Percentiles rank a stretch among this genome's conserved stretches.
These are phyloP conservation scores for Pseudonaja textilis DNA, from an alignment of 2,113 vertebrate genomes.

Conservation along the genomic window DNA sequence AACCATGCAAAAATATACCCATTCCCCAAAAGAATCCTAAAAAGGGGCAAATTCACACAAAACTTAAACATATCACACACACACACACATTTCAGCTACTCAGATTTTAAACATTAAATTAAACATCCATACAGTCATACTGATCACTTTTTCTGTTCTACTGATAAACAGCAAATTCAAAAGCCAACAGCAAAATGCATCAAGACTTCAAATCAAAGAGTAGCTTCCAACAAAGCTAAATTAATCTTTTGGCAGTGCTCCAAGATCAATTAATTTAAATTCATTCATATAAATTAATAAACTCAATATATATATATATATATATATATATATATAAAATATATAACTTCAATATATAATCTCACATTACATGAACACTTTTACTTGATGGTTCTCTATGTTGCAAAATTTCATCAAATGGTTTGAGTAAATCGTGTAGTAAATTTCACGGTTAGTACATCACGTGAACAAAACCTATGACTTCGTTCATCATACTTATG, in stretches of 20 bases:
- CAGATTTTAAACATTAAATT: background rate
- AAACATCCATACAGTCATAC: background rate
- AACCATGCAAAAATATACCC: background rate
- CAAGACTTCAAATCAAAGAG: background rate
- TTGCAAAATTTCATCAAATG: background rate
- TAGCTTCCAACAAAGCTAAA: background rate
- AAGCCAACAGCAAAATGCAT: background rate
- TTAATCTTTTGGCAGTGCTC: background rate
- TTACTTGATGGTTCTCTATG: background rate
- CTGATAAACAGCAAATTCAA: background rate
- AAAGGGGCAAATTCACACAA: background rate
- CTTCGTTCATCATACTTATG: too few relatives aligned
- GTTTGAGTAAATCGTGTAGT: background rate
- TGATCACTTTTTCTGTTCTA: background rate
- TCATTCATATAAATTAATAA: background rate
- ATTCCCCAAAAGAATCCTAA: background rate
- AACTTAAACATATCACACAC: background rate
- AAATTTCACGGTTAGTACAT: background rate
- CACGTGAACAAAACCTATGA: too few relatives aligned
- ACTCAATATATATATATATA: background rate
- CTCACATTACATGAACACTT: background rate
- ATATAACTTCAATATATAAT: background rate
- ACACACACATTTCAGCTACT: background rate
- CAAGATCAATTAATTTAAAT: background rate
- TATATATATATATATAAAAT: too few relatives aligned